Base-by-base conservation (phyloP, 2,888 invertebrate genomes). In the Lithophane ornitopus region DNA sequence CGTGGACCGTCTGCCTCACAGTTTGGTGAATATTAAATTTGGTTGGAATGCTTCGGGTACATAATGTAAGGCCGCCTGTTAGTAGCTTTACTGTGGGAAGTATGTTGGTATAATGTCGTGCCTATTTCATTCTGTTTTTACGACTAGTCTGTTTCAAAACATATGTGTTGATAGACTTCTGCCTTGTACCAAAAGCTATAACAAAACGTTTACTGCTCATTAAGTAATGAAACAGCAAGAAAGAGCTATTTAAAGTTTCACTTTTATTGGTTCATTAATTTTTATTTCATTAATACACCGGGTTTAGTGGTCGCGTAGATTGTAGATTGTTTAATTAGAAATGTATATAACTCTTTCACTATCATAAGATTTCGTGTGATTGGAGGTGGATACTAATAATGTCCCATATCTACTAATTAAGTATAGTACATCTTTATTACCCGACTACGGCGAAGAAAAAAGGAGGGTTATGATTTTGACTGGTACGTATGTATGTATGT, bases 221-320 rank as follows among this genome's bases (percentile, higher is more conserved):
- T 86, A 79, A 85, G 59, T 83, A 85, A 86, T 75, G 70, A 79
- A 86, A 80, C 74, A 67, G 46, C 71, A 63, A 76, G 76, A 76
- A 56, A 70, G 52, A 72, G 75, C 62, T 65, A 65, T 83, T 84
- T 76, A 59, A 72, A 81, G 78, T 85, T 88, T 85, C 79, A 80
- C 78, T 86, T 86, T 88, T 86, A 88, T 85, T 75, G 84, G 70
- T 70, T 87, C 78, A 63, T 87, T 80, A 81, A 80, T 83, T 84
- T 88, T 86, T 81, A 85, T 82, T 83, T 80, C 26, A 78, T 74
- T 74, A 77, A 79, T 58, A 76, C 34, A 72, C 65, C 61, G 61
- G 74, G 74, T 74, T 76, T 76, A 62, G 73, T 67, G 19, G 69
- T 72, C 19, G 14, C 66, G 62, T 72, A 49, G 66, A 82, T 80